Base-by-base conservation (phyloP, 2,113 vertebrate species). In the Macaca mulatta region DNA sequence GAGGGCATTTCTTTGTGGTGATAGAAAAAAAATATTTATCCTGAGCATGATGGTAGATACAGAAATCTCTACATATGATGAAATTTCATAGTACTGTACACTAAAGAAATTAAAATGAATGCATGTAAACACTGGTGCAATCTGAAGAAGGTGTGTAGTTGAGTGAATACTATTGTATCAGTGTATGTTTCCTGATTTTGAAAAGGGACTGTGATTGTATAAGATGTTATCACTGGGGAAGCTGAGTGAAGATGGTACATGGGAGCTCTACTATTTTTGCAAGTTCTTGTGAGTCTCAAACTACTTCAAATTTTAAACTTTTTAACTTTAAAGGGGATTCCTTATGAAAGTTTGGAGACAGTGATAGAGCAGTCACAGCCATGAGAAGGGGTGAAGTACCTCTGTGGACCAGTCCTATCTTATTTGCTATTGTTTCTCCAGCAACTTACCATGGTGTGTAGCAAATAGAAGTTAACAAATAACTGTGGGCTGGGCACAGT, bases 271-370 rank as follows among this genome's bases (percentile, higher is more conserved):
- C 9, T 59, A 40, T 50, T 84, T 96, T 86, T 92, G 61, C 38
- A 85, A 83, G 23, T 93, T 94, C 55, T 83, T 85, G 32, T 40
- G 57, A 55, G 25, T 85, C 80, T 93, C 59, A 91, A 95, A 27
- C 45, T 92, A 52, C 87, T 93, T 95, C 25, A 64, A 80, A 93
- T 77, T 87, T 64, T n/a, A 84, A 69, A 61, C 30, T 0, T 4
- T 30, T 57, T 20, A 82, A 61, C 16, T 30, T 61, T 57, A 74
- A 91, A 64, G 52, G 83, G 22, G 3, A 32, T 78, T 50, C 50
- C 20, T 81, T 9, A n/a, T 52, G 43, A 48, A 20, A 22, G 9
- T 55, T 45, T 77, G 55, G 55, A 38, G 40, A 50, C 22, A 32
- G 35, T 5, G 11, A 59, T 1, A n/a, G 25, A 45, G 32, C 50